Base-by-base conservation (phyloP, 2,888 invertebrate genomes). In the Cryptophagus acutangulus region DNA sequence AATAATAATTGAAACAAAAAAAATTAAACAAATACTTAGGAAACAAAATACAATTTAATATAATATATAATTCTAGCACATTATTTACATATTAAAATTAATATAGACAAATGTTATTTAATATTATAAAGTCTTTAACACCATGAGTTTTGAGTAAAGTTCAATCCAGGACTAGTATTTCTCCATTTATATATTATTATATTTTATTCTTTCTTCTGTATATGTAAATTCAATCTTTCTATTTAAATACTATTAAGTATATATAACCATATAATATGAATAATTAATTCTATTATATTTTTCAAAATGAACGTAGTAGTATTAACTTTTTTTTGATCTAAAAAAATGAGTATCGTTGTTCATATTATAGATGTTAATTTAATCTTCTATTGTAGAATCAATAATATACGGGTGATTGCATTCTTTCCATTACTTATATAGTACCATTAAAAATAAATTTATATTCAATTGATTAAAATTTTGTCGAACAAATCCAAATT, bases 21-120 rank as follows among this genome's bases (percentile, higher is more conserved):
- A 10, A 15, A 31, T 31, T 45, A 47, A 52, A 50, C 49, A 55
- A 46, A 51, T 46, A 47, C 50, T 44, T 31, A 31, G 41, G 41
- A 52, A 51, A 52, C 50, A 54, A 55, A 54, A 52, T 52, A 54
- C 48, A 51, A 47, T 54, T 49, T 51, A 47, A 50, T n/a, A n/a
- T n/a, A n/a, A n/a, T 50, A 47, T 26, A 31, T 13, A 45, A 46
- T 38, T 54, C 51, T 53, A 52, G 43, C 51, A 52, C 49, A 52
- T 31, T 54, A 55, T 55, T 49, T 54, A 55, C 50, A 47, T 40
- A 54, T 47, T 52, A 51, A 55, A 55, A 52, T 48, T 42, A 47
- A 40, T 52, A 52, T 49, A 51, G 51, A 54, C 45, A 50, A 55
- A 45, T 49, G n/a, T 20, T 41, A 36, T 43, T n/a, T n/a, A 36